A percentile compares a stretch with the other conserved stretches of the same genome.
phyloP scores from a whole-genome alignment of 2,888 invertebrate species.

The Miltochrista miniata region DNA sequence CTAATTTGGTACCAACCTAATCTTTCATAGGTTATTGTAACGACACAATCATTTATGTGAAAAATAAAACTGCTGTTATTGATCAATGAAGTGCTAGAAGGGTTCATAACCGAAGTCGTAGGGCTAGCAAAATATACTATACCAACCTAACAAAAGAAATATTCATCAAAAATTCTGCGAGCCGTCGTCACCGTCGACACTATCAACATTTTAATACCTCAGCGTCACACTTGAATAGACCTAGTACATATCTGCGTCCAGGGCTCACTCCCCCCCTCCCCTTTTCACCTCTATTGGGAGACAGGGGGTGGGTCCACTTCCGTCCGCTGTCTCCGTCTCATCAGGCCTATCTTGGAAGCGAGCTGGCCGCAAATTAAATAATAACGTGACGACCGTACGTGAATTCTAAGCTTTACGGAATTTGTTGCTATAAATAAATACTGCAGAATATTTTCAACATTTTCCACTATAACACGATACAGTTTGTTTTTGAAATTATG shows the following conservation, averaged over 20 bases:
- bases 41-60: too few relatives aligned
- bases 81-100: too few relatives aligned
- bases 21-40: too few relatives aligned
- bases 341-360: constrained; percentile 77
- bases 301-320: constrained; percentile 57
- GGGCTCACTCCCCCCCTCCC: constrained; percentile 14
- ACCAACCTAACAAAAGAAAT: constrained; percentile 11
- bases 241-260: constrained; percentile 59
- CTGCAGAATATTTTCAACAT: constrained; percentile 2
- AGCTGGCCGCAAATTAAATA: constrained; percentile 78
- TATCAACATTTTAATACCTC: constrained; percentile 53
- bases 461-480: too few relatives aligned
- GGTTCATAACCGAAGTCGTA: too few relatives aligned
- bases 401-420: constrained; percentile 28
- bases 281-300: constrained; percentile 26
- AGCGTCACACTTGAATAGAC: constrained; percentile 66
- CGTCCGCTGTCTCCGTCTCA: constrained; percentile 79
- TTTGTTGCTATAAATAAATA: constrained; percentile 19
- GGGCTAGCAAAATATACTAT: too few relatives aligned
- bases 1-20: too few relatives aligned
- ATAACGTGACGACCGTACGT: constrained; percentile 52
- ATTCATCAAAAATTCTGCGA: constrained; percentile 26
- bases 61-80: too few relatives aligned
- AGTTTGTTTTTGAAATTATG: too few relatives aligned
- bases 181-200: constrained; percentile 36